Evolutionary conservation across 2,797 vertebrate genomes (phyloP), one percentile per base, ranked within the genome.

Genomic region (Cirrhinus molitorella): DNA sequence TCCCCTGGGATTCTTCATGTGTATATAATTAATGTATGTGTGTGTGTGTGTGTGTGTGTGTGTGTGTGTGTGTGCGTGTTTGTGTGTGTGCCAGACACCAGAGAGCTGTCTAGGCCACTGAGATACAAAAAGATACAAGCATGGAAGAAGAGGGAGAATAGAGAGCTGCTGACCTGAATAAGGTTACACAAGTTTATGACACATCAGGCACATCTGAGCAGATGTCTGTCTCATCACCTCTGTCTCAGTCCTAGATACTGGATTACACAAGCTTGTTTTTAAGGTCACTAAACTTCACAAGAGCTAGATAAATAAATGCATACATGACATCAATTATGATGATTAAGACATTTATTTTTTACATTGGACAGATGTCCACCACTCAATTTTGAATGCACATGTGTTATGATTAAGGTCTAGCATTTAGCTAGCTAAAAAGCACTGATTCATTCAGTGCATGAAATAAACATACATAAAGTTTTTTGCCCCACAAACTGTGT

Each of bases 231-330:
- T 65, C 53, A 66, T 65, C 70, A 80, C 83, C 51, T 82, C 23
- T 51, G 14, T 45, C 47, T 31, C 37, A 57, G 65, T 65, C 25
- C 14, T n/a, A 61, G 67, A 72, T 71, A 66, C 45, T 43, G 70
- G 37, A 86, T 83, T 80, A 83, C 67, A 66, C n/a, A 83, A 76
- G 59, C 63, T 21, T 45, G 55, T 76, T 73, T 70, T 37, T 45
- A 68, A 68, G 71, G 16, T 57, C 65, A 77, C 59, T 51, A 68
- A 28, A 83, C 25, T 81, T 51, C 25, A 40, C 45, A 67, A 9
- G 8, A 45, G 25, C 28, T 34, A 21, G 66, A 68, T 34, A 74
- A 74, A 74, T n/a, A 12, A 68, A 68, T 43, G 31, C 31, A 66
- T 49, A n/a, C 3, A 28, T 45, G 11, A 61, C 59, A 61, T 61